Evolutionary conservation across 2,113 vertebrate species (phyloP).

Genomic region (Aphyosemion australe): DNA sequence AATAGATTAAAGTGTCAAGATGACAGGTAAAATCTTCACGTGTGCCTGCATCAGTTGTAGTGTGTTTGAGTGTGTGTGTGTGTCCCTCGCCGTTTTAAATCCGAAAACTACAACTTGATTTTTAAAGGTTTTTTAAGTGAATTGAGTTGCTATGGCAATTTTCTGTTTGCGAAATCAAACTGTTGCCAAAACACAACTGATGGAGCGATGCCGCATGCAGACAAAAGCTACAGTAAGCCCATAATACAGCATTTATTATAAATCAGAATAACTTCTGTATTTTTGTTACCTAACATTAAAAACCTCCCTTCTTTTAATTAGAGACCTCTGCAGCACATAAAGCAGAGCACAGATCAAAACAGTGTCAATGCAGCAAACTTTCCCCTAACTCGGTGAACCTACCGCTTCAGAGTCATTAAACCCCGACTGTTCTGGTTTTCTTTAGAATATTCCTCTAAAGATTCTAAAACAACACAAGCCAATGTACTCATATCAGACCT

Average conservation of each 20-base stretch:
- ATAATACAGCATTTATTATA: no score
- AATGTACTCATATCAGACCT: background rate
- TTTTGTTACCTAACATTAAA: background rate
- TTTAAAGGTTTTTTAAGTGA: background rate
- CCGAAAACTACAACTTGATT: slow-evolving; percentile 4
- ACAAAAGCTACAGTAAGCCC: no score
- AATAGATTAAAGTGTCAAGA: slow-evolving; percentile 60
- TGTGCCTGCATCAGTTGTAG: background rate
- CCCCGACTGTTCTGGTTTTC: background rate
- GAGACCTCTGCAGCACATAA: background rate
- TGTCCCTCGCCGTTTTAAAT: slow-evolving; percentile 1
- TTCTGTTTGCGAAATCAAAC: background rate
- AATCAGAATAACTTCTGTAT: background rate
- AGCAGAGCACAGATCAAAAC: background rate
- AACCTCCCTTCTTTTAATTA: background rate
- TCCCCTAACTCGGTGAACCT: no score
- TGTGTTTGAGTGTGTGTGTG: slow-evolving; percentile 1
- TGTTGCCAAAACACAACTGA: background rate
- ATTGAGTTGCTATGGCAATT: background rate
- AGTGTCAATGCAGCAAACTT: background rate
- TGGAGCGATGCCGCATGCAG: background rate
- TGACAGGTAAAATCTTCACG: slow-evolving; percentile 30
- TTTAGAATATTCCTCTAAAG: background rate
- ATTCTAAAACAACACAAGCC: background rate
- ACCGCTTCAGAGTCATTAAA: background rate